Evolutionary conservation across 2,888 invertebrate genomes (phyloP).

Genomic region (Nemurella pictetii): DNA sequence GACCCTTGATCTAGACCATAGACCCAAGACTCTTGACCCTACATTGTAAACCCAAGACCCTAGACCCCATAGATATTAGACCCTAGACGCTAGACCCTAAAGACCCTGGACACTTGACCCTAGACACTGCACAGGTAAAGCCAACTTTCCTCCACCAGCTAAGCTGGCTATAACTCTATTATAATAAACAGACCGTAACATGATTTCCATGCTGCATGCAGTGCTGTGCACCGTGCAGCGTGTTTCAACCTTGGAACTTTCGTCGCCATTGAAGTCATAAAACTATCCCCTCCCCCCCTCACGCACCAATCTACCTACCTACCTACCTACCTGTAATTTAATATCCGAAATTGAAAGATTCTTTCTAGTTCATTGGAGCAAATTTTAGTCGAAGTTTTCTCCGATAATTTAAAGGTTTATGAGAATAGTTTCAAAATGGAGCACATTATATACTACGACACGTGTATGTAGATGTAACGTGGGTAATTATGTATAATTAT

Average conservation of each 20-base stretch:
- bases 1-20: not conserved
- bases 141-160: not conserved
- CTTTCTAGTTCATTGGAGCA: constrained; percentile 25
- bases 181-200: not conserved
- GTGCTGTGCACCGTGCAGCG: not conserved
- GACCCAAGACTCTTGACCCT: not conserved
- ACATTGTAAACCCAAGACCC: too few relatives aligned
- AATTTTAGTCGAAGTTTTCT: not conserved
- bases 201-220: not conserved
- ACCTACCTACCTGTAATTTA: not conserved
- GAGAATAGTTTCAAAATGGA: not conserved
- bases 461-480: not conserved
- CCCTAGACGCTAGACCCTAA: too few relatives aligned
- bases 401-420: not conserved
- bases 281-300: too few relatives aligned
- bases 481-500: too few relatives aligned
- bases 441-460: not conserved
- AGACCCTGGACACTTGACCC: not conserved
- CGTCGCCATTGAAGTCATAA: not conserved
- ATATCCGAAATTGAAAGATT: not conserved
- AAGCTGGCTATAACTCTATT: not conserved
- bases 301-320: not conserved
- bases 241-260: not conserved
- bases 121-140: not conserved
- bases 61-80: too few relatives aligned